phyloP scores from a whole-genome alignment of 1,140 invertebrate species.

The Scylla paramamosain region DNA sequence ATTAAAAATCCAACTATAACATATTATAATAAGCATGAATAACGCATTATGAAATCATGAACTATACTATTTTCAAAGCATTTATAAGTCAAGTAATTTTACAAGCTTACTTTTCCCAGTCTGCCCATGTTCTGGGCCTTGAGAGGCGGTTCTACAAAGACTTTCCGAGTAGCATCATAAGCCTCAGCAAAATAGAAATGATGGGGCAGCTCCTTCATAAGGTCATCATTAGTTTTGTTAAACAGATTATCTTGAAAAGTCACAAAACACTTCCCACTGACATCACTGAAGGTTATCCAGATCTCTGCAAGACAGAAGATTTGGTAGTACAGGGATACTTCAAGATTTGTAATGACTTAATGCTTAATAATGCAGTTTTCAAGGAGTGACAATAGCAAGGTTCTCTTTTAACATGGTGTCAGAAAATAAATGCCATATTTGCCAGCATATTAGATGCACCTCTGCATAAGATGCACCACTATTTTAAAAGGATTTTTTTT shows the following conservation, averaged over 20 bases:
- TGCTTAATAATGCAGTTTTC: no score
- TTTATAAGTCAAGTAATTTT: no score
- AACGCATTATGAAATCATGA: no score
- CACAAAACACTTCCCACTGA: slow-evolving; percentile 85
- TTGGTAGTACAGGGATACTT: neutral
- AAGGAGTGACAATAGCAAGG: no score
- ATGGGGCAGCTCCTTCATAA: slow-evolving; percentile 83
- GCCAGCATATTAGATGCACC: no score
- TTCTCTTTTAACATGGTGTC: no score
- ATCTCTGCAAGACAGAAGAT: slow-evolving; percentile 80
- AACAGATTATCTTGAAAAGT: slow-evolving; percentile 83
- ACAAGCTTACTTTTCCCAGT: slow-evolving; percentile 82
- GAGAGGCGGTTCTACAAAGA: slow-evolving; percentile 85
- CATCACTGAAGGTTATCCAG: slow-evolving; percentile 82
- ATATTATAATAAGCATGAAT: no score
- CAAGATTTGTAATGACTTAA: neutral
- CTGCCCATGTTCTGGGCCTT: slow-evolving; percentile 84
- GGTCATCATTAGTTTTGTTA: slow-evolving; percentile 84
- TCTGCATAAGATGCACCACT: no score
- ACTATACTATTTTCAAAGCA: no score
- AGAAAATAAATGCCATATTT: no score
- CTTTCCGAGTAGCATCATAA: slow-evolving; percentile 84
- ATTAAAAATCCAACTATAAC: no score
- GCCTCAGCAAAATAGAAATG: slow-evolving; percentile 89
- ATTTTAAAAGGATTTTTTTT: no score